Conservation (phyloP, 2,888 invertebrate genomes). For the Lasioglossum malachurum region DNA sequence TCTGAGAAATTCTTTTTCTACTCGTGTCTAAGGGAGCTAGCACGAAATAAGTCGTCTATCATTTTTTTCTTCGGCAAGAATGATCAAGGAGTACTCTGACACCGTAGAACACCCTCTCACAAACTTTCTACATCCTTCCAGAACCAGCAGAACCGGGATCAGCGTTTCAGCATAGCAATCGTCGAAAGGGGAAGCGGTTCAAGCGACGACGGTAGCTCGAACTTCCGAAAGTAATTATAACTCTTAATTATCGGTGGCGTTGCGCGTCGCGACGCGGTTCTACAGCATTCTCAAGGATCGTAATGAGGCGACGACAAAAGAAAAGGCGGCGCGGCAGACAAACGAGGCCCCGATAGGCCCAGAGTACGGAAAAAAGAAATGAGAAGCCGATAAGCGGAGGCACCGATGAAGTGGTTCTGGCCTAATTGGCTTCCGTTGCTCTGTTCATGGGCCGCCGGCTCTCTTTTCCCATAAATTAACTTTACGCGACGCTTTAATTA, state of each 20-base stretch:
- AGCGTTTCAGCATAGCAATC: constrained; percentile 51
- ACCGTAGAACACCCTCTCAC: neutral
- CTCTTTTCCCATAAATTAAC: constrained; percentile 75
- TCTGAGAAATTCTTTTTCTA: too few relatives aligned
- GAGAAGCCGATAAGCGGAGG: constrained; percentile 63
- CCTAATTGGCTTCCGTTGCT: constrained; percentile 79
- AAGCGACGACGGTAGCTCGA: constrained; percentile 20
- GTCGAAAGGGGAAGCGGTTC: constrained; percentile 47
- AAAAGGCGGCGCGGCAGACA: constrained; percentile 61
- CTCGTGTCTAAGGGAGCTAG: too few relatives aligned
- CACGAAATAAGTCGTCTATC: too few relatives aligned
- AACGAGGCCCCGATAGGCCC: constrained; percentile 64
- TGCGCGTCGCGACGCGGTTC: constrained; percentile 32
- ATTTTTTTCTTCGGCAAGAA: neutral
- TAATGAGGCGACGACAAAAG: constrained; percentile 69
- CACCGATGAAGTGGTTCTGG: constrained; percentile 71
- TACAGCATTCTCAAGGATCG: constrained; percentile 57
- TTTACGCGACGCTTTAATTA: constrained; percentile 74
- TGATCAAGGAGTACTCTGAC: neutral
- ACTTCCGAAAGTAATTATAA: constrained; percentile 65
- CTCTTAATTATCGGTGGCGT: constrained; percentile 64
- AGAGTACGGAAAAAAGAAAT: constrained; percentile 52
- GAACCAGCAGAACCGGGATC: constrained; percentile 21
- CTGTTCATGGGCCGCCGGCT: constrained; percentile 67
- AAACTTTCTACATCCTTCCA: too few relatives aligned